phyloP scores from a whole-genome alignment of 1,140 invertebrate genomes.

The Geopemphigus sp. region DNA sequence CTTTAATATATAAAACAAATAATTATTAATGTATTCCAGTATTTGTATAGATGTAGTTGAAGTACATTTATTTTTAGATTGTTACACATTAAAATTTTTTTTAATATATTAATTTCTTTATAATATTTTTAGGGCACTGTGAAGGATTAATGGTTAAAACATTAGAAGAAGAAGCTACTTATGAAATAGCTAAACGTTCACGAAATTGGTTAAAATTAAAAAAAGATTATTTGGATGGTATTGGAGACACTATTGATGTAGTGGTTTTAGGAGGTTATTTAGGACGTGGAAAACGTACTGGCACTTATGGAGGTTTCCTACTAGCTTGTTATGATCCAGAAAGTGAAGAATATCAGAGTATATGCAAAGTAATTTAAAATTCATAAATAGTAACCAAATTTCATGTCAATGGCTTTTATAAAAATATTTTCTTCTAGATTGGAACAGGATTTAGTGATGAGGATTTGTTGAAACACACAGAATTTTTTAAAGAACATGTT shows the following conservation, averaged over 20 bases:
- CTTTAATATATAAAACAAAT: neutral
- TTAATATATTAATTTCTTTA: constrained; percentile 40
- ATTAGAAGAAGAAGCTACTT: constrained; percentile 85
- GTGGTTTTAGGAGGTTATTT: constrained; percentile 94
- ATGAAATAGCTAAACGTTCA: constrained; percentile 97
- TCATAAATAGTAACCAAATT: neutral
- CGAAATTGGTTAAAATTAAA: constrained; percentile 98
- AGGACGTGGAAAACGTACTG: constrained; percentile 92
- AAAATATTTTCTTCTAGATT: constrained; percentile 65
- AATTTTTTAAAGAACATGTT: constrained; percentile 75
- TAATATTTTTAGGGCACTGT: constrained; percentile 72
- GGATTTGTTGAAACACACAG: constrained; percentile 73
- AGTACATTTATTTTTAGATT: neutral
- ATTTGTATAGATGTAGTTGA: neutral
- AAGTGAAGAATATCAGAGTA: constrained; percentile 89
- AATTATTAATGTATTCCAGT: neutral
- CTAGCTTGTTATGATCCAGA: constrained; percentile 94
- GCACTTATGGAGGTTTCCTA: constrained; percentile 92
- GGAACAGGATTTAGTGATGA: constrained; percentile 98
- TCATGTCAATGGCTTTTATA: neutral
- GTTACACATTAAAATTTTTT: too few species aligned
- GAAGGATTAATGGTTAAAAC: constrained; percentile 99
- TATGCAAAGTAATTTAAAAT: constrained; percentile 71
- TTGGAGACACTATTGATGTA: constrained; percentile 90
- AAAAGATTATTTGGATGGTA: constrained; percentile 95